Evolutionary conservation across 2,888 invertebrate genomes (phyloP), one percentile per base, ranked within the genome.

Genomic region (Ennomos erosarius): DNA sequence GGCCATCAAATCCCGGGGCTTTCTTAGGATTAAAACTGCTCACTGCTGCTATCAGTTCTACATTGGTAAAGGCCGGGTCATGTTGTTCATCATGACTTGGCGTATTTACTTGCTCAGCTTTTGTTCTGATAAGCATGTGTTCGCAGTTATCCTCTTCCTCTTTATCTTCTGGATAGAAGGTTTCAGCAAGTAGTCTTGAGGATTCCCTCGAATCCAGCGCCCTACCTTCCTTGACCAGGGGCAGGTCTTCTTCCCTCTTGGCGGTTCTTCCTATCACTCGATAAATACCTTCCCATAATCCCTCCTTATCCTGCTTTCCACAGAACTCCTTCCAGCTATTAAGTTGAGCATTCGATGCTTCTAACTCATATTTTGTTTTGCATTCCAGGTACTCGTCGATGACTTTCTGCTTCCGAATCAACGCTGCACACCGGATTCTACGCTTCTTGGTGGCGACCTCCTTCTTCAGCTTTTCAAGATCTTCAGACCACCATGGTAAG

Each of bases 1-100:
- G 38, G 0, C 57, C 57, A 34, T 58, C 57, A 0, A 10, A 1
- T 1, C 57, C 57, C 0, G 57, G 57, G 8, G 57, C 57, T 8
- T 57, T 57, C 10, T 52, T 58, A 0, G 52, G 48, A 11, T 58
- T 48, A 10, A 57, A 47, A 3, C 43, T 33, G 1, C 34, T 1
- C 37, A 52, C 12, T 1, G 48, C n/a, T 10, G 9, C 0, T 8
- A 1, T 52, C 8, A 47, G 42, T 38, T 48, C 42, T 33, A 6
- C 26, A 1, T 8, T 26, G 0, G 42, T 57, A 26, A 45, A 51
- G 1, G 40, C 12, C 12, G 40, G 40, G 11, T 40, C 40, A 9
- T 40, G 12, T 8, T 37, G 4, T 10, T 10, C 10, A 10, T 37
- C 37, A 26, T 26, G 26, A 1, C 26, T 4, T 4, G 26, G 4